Percentiles rank a stretch among this genome's conserved stretches.
Evolutionary conservation across 2,888 invertebrate species (phyloP).

Genomic region (Deroplatys truncata): DNA sequence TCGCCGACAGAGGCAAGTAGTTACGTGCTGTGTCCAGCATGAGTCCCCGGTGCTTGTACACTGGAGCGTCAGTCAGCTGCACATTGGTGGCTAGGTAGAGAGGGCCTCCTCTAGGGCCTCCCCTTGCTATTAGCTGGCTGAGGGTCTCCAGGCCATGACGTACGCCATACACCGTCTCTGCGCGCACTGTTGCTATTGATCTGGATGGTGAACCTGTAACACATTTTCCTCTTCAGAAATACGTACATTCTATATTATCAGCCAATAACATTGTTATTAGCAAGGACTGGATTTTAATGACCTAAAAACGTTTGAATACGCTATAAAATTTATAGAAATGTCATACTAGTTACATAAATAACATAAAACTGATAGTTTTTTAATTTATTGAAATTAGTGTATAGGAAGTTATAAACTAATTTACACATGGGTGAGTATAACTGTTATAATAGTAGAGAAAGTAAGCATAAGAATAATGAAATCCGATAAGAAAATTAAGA

Average conservation of each 20-base stretch:
- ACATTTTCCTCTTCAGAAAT: not conserved
- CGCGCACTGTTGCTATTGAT: slow-evolving; percentile 33
- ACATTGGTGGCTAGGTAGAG: slow-evolving; percentile 58
- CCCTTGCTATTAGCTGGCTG: slow-evolving; percentile 58
- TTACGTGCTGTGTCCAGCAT: slow-evolving; percentile 87
- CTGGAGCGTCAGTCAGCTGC: slow-evolving; percentile 70
- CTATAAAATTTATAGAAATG: too few species aligned
- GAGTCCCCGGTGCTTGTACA: slow-evolving; percentile 79
- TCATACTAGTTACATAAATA: too few species aligned
- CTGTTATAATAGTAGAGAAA: too few species aligned
- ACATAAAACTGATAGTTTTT: too few species aligned
- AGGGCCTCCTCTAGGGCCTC: slow-evolving; percentile 43
- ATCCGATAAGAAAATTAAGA: too few species aligned
- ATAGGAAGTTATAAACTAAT: too few species aligned
- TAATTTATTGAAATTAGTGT: too few species aligned
- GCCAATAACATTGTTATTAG: too few species aligned
- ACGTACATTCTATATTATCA: not conserved
- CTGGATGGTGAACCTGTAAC: slow-evolving; percentile 46
- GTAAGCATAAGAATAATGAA: too few species aligned
- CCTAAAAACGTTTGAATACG: too few species aligned
- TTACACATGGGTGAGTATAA: too few species aligned
- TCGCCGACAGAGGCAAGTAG: slow-evolving; percentile 67
- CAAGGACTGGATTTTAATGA: too few species aligned
- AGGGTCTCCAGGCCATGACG: slow-evolving; percentile 75
- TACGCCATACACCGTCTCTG: slow-evolving; percentile 59